phyloP scores from a whole-genome alignment of 37 sponge, comb jelly and placozoan genomes.

The Oopsacas minuta region DNA sequence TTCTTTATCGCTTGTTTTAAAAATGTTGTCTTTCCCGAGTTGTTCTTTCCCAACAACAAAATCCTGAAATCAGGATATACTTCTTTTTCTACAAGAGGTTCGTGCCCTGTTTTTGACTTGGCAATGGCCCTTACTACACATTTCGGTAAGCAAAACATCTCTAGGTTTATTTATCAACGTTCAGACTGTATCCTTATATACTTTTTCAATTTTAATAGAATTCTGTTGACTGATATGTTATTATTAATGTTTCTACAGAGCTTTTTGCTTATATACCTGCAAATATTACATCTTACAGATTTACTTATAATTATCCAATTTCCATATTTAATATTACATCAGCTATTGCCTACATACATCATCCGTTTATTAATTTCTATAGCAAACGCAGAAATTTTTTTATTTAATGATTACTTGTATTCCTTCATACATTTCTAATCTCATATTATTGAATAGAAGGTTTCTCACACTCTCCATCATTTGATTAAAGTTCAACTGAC shows the following conservation, averaged over 20 bases:
- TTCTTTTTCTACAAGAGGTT: neutral
- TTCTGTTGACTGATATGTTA: neutral
- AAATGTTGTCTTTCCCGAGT: constrained; percentile 4
- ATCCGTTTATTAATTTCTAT: too few relatives aligned
- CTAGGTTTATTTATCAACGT: neutral
- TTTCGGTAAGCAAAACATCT: neutral
- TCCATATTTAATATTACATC: too few relatives aligned
- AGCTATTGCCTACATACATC: too few relatives aligned
- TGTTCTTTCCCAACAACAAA: neutral
- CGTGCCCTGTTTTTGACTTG: neutral
- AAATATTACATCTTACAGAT: too few relatives aligned
- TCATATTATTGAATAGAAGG: too few relatives aligned
- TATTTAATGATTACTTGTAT: too few relatives aligned
- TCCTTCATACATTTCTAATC: too few relatives aligned
- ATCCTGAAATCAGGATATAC: neutral
- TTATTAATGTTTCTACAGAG: neutral
- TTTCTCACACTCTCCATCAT: too few relatives aligned
- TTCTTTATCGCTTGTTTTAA: neutral
- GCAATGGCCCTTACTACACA: neutral
- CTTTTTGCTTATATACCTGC: too few relatives aligned
- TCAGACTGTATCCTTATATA: neutral
- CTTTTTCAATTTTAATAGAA: neutral
- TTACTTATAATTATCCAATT: too few relatives aligned
- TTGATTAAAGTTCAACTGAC: too few relatives aligned
- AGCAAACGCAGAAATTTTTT: too few relatives aligned